These are phyloP conservation scores for Lepidurus packardi DNA, from an alignment of 1,140 invertebrate genomes.

Conservation along the genomic window DNA sequence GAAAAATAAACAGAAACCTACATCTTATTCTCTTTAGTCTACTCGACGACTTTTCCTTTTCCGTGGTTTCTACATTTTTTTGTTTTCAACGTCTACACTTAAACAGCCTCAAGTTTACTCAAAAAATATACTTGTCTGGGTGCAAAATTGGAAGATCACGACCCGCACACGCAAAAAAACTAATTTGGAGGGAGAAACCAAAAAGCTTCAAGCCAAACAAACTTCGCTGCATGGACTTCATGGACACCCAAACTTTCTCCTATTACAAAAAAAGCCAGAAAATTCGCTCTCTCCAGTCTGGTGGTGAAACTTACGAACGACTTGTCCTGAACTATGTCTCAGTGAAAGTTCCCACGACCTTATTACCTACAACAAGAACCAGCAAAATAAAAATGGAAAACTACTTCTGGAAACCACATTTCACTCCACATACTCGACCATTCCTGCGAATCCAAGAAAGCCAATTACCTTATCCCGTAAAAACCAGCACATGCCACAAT, in stretches of 20 bases:
- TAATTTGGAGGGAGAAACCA: background rate
- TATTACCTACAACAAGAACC: background rate
- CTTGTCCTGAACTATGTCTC: background rate
- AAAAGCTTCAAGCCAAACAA: background rate
- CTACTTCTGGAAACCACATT: background rate
- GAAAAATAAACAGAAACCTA: too few species aligned
- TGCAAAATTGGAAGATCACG: too few species aligned
- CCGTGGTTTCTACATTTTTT: too few species aligned
- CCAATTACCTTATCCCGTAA: too few species aligned
- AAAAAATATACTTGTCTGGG: too few species aligned
- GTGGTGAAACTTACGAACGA: slow-evolving; percentile 8
- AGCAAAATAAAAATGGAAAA: background rate
- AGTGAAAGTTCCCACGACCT: slow-evolving; percentile 1
- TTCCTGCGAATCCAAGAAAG: background rate
- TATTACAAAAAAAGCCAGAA: background rate
- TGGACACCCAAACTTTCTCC: slow-evolving; percentile 3
- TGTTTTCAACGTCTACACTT: too few species aligned
- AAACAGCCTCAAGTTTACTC: too few species aligned
- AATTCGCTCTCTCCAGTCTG: slow-evolving; percentile 6
- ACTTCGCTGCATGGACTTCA: background rate
- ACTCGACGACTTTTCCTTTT: too few species aligned
- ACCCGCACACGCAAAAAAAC: background rate
- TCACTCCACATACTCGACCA: background rate
- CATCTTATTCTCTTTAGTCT: too few species aligned
- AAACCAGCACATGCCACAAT: too few species aligned